phyloP scores from a whole-genome alignment of 2,888 invertebrate species.

The Brenthis hecate region DNA sequence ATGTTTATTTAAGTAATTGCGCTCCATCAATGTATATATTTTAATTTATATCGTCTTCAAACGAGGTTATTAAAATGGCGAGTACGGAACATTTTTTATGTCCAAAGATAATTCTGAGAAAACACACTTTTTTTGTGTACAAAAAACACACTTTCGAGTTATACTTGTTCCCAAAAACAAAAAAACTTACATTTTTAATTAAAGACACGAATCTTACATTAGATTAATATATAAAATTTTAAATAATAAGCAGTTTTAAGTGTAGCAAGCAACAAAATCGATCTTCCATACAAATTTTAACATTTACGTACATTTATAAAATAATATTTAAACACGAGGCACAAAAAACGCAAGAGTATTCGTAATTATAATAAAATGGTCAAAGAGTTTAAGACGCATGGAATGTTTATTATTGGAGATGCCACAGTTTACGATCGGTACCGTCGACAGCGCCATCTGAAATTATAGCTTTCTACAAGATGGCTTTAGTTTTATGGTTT shows the following conservation, averaged over 20 bases:
- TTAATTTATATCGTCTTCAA: not conserved
- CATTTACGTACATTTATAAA: not conserved
- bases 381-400: constrained; percentile 10
- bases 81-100: constrained; percentile 14
- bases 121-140: constrained; percentile 7
- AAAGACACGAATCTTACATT: constrained; percentile 14
- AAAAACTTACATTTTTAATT: constrained; percentile 14
- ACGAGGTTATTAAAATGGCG: constrained; percentile 15
- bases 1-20: too few relatives aligned
- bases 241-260: too few relatives aligned
- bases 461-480: constrained; percentile 17
- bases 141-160: constrained; percentile 11
- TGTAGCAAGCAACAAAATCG: too few relatives aligned
- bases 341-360: constrained; percentile 6
- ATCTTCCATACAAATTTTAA: too few relatives aligned
- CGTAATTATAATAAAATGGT: constrained; percentile 22
- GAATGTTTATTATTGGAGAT: constrained; percentile 47
- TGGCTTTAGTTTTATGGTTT: constrained; percentile 22
- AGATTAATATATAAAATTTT: not conserved
- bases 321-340: constrained; percentile 8
- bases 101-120: constrained; percentile 5
- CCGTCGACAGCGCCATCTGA: constrained; percentile 36
- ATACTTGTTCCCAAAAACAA: constrained; percentile 14
- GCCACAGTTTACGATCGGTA: constrained; percentile 58
- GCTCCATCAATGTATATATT: not conserved